Evolutionary conservation across 2,113 vertebrate genomes (phyloP).

Genomic region (Otis tarda): DNA sequence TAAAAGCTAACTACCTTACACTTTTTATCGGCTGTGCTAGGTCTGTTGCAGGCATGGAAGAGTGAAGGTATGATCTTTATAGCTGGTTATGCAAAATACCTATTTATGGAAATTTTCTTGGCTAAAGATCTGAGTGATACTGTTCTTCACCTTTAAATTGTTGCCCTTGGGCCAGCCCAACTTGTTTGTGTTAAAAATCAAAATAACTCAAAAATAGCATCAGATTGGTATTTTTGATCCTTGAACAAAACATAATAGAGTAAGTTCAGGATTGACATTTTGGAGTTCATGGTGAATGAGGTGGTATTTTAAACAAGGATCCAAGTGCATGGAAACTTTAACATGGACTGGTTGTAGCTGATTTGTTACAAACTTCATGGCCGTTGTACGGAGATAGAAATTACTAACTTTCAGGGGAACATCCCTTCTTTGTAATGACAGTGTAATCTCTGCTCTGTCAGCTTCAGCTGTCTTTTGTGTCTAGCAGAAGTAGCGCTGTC

Average conservation of each 20-base stretch:
- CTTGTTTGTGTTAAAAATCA: neutral
- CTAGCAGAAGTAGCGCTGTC: conserved; percentile 20
- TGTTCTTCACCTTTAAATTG: neutral
- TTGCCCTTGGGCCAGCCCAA: neutral
- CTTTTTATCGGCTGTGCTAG: neutral
- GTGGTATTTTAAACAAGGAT: neutral
- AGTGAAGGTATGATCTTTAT: neutral
- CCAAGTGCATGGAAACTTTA: neutral
- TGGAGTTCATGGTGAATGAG: neutral
- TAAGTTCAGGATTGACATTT: neutral
- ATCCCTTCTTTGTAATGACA: neutral
- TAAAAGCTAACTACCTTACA: neutral
- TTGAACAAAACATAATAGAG: neutral
- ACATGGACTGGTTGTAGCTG: neutral
- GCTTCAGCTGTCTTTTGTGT: conserved; percentile 27
- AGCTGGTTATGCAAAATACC: neutral
- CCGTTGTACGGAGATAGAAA: neutral
- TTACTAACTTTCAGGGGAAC: neutral
- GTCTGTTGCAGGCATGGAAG: neutral
- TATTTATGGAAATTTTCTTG: neutral
- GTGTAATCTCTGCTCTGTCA: conserved; percentile 4
- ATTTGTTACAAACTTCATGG: neutral
- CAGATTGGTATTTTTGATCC: neutral
- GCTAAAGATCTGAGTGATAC: neutral
- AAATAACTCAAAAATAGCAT: neutral